Conservation (phyloP, 2,797 vertebrate species). For the Acanthurus tractus region DNA sequence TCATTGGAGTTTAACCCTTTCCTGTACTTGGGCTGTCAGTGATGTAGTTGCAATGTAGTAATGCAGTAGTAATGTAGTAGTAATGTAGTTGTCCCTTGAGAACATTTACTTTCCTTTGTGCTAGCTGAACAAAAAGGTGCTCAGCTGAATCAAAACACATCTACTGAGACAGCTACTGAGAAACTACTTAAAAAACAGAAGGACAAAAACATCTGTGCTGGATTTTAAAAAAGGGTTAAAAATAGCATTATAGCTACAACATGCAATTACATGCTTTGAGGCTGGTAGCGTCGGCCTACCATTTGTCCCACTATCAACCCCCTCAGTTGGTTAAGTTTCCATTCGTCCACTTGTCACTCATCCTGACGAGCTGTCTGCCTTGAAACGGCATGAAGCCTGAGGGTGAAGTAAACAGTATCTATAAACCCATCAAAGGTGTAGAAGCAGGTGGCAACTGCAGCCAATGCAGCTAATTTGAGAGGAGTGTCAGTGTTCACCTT, state of each 20-base stretch:
- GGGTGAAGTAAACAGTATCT: constrained; percentile 39
- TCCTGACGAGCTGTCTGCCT: constrained; percentile 47
- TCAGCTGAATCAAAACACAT: neutral
- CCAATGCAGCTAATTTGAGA: constrained; percentile 28
- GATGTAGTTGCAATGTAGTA: too few relatives aligned
- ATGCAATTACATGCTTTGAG: constrained; percentile 7
- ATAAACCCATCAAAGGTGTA: constrained; percentile 46
- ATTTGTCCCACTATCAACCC: constrained; percentile 30
- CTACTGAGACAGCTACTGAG: neutral
- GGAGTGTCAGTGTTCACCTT: constrained; percentile 7
- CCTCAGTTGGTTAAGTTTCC: constrained; percentile 43
- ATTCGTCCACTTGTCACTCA: constrained; percentile 58
- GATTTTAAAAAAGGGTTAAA: constrained; percentile 20
- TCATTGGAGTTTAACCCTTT: constrained; percentile 19
- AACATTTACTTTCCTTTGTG: constrained; percentile 9
- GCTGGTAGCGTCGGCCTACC: neutral
- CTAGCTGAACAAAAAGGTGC: neutral
- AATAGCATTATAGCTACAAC: neutral
- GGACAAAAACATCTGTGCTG: neutral
- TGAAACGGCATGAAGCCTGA: constrained; percentile 33
- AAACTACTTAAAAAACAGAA: neutral
- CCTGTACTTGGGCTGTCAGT: neutral
- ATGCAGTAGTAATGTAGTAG: too few relatives aligned
- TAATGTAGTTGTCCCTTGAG: constrained; percentile 6
- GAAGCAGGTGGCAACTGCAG: constrained; percentile 44